Evolutionary conservation across 2,797 vertebrate genomes (phyloP), one percentile per base, ranked within the genome.

Genomic region (Eidolon dupreanum): DNA sequence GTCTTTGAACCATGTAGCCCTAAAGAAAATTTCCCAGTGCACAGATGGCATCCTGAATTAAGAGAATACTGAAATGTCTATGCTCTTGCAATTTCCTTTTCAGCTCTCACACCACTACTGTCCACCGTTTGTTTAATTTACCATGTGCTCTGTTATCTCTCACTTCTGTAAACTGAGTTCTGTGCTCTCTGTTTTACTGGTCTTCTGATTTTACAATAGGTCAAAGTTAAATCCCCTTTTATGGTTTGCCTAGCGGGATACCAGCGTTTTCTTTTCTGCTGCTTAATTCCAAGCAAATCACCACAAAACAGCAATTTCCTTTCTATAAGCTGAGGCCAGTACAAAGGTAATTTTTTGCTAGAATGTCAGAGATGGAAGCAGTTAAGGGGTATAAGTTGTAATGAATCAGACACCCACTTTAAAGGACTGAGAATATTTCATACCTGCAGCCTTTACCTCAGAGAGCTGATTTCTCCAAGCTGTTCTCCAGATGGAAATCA

Each of bases 141-240:
- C 90, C 90, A 82, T 65, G 90, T 70, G 87, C 3, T 75, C 86
- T 13, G 1, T 55, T 89, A 59, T 57, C 92, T 74, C 85, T 89
- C 36, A 41, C 70, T 55, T 53, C 83, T 26, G 3, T 11, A 59
- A 71, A 88, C 71, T 55, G 36, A 59, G 46, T 31, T 74, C 87
- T 86, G 61, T 26, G 26, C n/a, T 55, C 59, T 51, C 79, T 70
- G 51, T 71, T 94, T 95, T 83, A 89, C 53, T 53, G 20, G 57
- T 55, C 84, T 92, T 87, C 88, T 84, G 78, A 89, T 96, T 92
- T 96, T 81, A 87, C 75, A 75, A 11, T 12, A 88, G 75, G 70
- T 61, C 71, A 71, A 95, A 94, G 41, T 91, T 86, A 70, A 95
- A 84, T 84, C 28, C 57, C 31, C 43, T 86, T 92, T 84, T 94